Evolutionary conservation across 2,797 vertebrate species (phyloP), one percentile per base, ranked within the genome.

Genomic region (Hyperoplus immaculatus): DNA sequence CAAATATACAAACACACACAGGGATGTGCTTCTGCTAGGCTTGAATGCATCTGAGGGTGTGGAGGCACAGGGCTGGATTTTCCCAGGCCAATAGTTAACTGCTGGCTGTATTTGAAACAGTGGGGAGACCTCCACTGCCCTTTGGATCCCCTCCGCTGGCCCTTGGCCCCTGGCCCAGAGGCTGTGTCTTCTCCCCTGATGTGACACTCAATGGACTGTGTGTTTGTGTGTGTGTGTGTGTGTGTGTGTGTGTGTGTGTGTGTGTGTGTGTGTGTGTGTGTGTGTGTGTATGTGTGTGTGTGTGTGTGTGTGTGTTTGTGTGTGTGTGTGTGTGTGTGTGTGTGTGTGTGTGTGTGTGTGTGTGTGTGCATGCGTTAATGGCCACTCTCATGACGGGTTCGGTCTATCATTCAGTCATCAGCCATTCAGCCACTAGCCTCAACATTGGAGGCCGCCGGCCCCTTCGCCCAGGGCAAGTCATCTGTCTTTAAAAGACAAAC

Each of bases 41-140:
- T 84, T 92, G 87, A 90, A 92, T 91, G 86, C 85, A 86, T 72
- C 74, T 53, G 81, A 87, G 88, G 75, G 73, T 81, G 88, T 85
- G 80, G 86, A 88, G 78, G 67, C 56, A 15, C 78, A 63, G 87
- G 74, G 78, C 85, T 84, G 86, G 80, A 92, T 93, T 95, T 94
- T 92, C 94, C 95, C 90, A 95, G 95, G 92, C 85, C 95, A 94
- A 81, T 85, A 89, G 87, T 89, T 92, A 90, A 93, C 93, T 91
- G 84, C 90, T 79, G 93, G 89, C 86, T 92, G 88, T 68, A 85
- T 93, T 81, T 74, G 80, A 87, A 80, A 84, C 83, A 84, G 86
- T 69, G 81, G 85, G 82, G 87, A 89, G 91, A 93, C 91, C 92
- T 91, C 81, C 82, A 79, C 71, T 80, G 88, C 87, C 91, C 94